These are phyloP conservation scores for Ennomos erosarius DNA, from an alignment of 2,888 invertebrate species.

Conservation along the genomic window DNA sequence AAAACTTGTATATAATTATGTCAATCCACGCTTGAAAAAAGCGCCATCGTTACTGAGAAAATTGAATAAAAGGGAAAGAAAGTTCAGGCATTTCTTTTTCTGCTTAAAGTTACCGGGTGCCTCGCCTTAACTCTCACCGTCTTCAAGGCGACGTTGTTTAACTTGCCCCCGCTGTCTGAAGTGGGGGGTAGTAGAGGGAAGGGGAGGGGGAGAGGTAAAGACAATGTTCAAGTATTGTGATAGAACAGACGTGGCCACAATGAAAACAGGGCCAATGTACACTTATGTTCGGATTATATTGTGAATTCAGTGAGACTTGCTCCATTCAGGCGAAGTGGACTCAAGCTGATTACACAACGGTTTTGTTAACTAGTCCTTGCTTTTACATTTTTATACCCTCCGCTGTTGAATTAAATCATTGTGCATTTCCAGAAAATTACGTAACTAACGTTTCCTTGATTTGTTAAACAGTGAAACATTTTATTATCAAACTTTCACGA, in stretches of 20 bases:
- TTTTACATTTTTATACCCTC: background rate
- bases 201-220: constrained; percentile 29
- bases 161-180: constrained; percentile 31
- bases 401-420: no score
- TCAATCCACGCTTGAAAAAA: constrained; percentile 5
- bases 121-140: constrained; percentile 33
- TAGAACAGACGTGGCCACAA: constrained; percentile 38
- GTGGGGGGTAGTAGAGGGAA: constrained; percentile 18
- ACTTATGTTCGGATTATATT: constrained; percentile 25
- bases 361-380: background rate
- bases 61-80: constrained; percentile 5
- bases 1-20: constrained; percentile 1
- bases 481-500: no score
- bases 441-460: no score
- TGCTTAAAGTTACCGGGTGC: constrained; percentile 32
- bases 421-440: no score
- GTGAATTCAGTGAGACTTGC: constrained; percentile 14
- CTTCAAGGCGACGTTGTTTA: constrained; percentile 39
- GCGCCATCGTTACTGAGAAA: constrained; percentile 7
- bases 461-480: no score
- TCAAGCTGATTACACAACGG: constrained; percentile 7
- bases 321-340: constrained; percentile 1
- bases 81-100: constrained; percentile 24
- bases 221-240: constrained; percentile 38
- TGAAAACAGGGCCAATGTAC: constrained; percentile 37